These are phyloP conservation scores for Frieseomelitta varia DNA, from an alignment of 1,140 invertebrate genomes.

Conservation along the genomic window DNA sequence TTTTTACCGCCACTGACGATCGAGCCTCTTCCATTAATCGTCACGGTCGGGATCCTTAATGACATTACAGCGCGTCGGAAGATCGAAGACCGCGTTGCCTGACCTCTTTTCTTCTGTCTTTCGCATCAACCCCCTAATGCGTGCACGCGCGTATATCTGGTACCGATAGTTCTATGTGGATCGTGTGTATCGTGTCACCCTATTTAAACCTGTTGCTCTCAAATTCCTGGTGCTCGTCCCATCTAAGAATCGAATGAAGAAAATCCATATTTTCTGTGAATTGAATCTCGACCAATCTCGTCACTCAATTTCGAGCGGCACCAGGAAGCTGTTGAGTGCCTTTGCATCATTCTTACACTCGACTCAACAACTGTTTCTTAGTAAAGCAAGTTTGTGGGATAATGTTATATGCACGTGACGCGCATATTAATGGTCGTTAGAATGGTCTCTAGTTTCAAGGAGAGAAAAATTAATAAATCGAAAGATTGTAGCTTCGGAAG, in stretches of 20 bases:
- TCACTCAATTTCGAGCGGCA: too few species aligned
- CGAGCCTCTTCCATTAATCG: constrained; percentile 51
- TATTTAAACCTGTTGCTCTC: neutral
- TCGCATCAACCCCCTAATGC: constrained; percentile 2
- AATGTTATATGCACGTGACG: too few species aligned
- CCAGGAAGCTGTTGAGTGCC: too few species aligned
- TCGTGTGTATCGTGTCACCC: neutral
- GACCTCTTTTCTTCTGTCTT: constrained; percentile 44
- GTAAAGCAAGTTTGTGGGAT: too few species aligned
- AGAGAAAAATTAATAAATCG: neutral
- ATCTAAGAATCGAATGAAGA: neutral
- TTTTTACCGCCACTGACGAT: constrained; percentile 47
- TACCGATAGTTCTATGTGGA: neutral
- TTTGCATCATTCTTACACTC: too few species aligned
- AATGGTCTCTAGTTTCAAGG: neutral
- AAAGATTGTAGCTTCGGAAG: too few species aligned
- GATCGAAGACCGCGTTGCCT: constrained; percentile 39
- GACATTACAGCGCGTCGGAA: constrained; percentile 37
- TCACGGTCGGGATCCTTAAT: constrained; percentile 43
- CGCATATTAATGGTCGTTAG: too few species aligned
- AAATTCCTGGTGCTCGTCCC: neutral
- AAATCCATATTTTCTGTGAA: too few species aligned
- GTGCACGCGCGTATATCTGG: neutral
- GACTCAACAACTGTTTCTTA: too few species aligned
- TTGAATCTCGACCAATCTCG: too few species aligned